Conservation (phyloP, 1,140 invertebrate genomes). For the Ostrea edulis region DNA sequence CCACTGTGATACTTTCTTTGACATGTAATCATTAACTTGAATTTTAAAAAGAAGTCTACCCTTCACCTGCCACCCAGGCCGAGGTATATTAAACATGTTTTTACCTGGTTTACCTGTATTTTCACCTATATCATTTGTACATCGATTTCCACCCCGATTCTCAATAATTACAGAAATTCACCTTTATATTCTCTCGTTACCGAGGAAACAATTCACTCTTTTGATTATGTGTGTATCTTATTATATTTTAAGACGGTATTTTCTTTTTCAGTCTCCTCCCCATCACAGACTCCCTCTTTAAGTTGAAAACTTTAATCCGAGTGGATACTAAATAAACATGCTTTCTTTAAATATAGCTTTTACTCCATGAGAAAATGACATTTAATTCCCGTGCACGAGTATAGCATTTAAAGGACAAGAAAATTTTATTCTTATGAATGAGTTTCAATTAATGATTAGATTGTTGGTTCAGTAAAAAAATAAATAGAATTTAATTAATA, state of each 20-base stretch:
- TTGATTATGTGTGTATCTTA: not conserved
- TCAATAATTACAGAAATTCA: not conserved
- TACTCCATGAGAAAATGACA: constrained; percentile 29
- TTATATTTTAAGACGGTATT: not conserved
- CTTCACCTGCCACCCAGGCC: no score
- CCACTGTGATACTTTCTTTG: no score
- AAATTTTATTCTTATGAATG: not conserved
- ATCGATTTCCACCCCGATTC: not conserved
- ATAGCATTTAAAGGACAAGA: not conserved
- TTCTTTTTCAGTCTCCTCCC: not conserved
- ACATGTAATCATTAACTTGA: no score
- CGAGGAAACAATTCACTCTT: not conserved
- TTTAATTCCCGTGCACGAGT: constrained; percentile 28
- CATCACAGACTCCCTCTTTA: not conserved
- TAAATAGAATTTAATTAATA: no score
- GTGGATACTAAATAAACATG: not conserved
- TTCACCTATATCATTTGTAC: not conserved
- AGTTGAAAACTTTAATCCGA: not conserved
- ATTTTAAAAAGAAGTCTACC: no score
- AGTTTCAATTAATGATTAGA: not conserved
- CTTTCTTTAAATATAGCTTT: constrained; percentile 7
- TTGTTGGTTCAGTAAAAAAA: no score
- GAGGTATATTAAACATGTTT: no score
- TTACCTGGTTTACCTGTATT: no score
- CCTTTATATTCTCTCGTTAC: not conserved